phyloP scores from a whole-genome alignment of 2,888 invertebrate species.

The Yponomeuta plumbellus region DNA sequence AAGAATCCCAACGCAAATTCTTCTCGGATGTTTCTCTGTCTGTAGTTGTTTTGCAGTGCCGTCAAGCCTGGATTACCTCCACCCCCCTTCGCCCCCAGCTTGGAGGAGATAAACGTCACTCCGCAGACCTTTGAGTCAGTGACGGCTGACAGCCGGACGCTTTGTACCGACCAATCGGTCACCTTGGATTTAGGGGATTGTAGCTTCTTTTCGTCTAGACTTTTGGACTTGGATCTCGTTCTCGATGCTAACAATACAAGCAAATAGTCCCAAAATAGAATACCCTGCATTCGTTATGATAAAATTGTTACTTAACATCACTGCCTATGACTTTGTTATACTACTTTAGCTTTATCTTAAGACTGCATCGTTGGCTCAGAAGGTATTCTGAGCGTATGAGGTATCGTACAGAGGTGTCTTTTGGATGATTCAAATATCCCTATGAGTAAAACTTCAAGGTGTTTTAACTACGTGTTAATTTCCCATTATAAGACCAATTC shows the following conservation, averaged over 20 bases:
- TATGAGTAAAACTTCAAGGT: too few relatives aligned
- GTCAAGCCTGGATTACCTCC: slow-evolving; percentile 22
- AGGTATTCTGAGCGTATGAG: too few relatives aligned
- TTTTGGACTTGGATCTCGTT: background rate
- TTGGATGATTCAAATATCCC: too few relatives aligned
- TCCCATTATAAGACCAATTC: too few relatives aligned
- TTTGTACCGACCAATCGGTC: slow-evolving; percentile 25
- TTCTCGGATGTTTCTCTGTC: background rate
- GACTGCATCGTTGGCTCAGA: too few relatives aligned
- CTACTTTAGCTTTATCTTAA: too few relatives aligned
- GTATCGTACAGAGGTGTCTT: too few relatives aligned
- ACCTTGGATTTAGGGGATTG: slow-evolving; percentile 15
- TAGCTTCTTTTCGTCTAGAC: background rate
- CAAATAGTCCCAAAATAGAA: too few relatives aligned
- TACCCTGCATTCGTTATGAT: background rate
- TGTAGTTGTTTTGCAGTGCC: background rate
- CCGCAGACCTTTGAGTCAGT: slow-evolving; percentile 15
- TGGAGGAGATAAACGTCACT: slow-evolving; percentile 28
- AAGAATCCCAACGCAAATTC: background rate
- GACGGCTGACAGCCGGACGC: slow-evolving; percentile 19
- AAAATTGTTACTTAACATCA: background rate
- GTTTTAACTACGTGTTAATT: too few relatives aligned
- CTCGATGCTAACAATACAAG: background rate
- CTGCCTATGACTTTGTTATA: too few relatives aligned
- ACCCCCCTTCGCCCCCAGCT: slow-evolving; percentile 12